These are phyloP conservation scores for Aphyosemion australe DNA, from an alignment of 2,113 vertebrate species.

Conservation along the genomic window DNA sequence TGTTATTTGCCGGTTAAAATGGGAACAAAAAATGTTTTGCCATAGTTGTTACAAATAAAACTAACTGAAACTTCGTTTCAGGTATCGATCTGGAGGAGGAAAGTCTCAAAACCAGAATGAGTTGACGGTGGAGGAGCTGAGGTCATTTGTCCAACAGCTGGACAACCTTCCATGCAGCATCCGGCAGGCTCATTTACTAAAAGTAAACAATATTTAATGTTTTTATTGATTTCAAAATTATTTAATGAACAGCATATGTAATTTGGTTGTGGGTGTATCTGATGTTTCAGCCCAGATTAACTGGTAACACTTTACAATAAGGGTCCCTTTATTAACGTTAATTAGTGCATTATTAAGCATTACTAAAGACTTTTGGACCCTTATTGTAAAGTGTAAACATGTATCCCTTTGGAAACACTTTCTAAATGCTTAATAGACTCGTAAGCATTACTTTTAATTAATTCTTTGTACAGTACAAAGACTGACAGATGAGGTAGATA, in stretches of 20 bases:
- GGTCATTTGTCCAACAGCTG: constrained; percentile 89
- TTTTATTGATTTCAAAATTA: not conserved
- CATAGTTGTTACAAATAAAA: not conserved
- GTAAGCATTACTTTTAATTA: no score
- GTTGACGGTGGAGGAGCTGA: constrained; percentile 89
- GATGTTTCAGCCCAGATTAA: no score
- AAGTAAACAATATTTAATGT: constrained; percentile 75
- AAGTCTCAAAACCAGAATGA: constrained; percentile 91
- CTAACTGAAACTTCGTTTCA: constrained; percentile 53
- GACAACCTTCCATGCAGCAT: constrained; percentile 90
- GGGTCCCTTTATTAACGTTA: no score
- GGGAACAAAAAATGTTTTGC: not conserved
- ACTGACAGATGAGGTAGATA: no score
- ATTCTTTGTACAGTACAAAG: no score
- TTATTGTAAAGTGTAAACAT: no score
- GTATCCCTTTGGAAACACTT: no score
- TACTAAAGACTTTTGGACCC: no score
- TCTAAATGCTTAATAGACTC: no score
- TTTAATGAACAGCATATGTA: not conserved
- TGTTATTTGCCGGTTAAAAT: not conserved
- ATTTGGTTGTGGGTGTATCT: not conserved
- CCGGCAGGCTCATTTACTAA: constrained; percentile 89
- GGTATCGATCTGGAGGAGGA: constrained; percentile 93
- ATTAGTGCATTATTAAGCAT: no score
- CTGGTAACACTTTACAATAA: no score